Evolutionary conservation across 2,888 invertebrate species (phyloP), one percentile per base, ranked within the genome.

Genomic region (Drosophila atroscutellata): DNA sequence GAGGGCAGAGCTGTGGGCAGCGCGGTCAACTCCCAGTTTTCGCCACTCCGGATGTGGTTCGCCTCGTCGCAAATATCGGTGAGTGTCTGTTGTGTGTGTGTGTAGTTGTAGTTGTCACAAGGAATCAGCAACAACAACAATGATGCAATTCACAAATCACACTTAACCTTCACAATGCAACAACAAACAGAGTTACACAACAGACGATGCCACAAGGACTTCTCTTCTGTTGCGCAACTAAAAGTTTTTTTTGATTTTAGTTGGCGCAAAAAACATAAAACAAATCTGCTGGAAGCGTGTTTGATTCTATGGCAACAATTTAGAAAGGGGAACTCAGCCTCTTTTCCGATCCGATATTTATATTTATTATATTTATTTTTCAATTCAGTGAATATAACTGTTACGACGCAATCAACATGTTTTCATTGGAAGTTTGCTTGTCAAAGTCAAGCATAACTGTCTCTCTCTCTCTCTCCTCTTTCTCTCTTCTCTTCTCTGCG

Each of bases 41-140:
- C 28, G 45, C 60, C 63, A 71, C 56, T 78, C 60, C 81, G 81
- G 79, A 78, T 77, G 80, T 66, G 54, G 81, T 69, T 80, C 79
- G 79, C 79, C 81, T 81, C 79, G 81, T 71, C 30, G 80, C 60
- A 47, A 62, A 49, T 56, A 34, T 66, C 58, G 20, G 28, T 64
- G 56, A 54, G 54, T 32, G 42, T 50, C 11, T 30, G 32, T 59
- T 54, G 20, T 30, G 32, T 59, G 20, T n/a, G 4, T 59, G 20
- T n/a, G 4, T 57, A n/a, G 37, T 49, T 56, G 47, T 34, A 50
- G 52, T 51, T 73, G 61, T 68, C 55, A 59, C 62, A 58, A 75
- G 72, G 62, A 61, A 51, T 55, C 61, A 49, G 39, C 39, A 62
- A 68, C 57, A 45, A 42, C n/a, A 51, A 30, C 67, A 49, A 24